These are phyloP conservation scores for Limonius californicus DNA, from an alignment of 1,140 invertebrate genomes.

Conservation along the genomic window DNA sequence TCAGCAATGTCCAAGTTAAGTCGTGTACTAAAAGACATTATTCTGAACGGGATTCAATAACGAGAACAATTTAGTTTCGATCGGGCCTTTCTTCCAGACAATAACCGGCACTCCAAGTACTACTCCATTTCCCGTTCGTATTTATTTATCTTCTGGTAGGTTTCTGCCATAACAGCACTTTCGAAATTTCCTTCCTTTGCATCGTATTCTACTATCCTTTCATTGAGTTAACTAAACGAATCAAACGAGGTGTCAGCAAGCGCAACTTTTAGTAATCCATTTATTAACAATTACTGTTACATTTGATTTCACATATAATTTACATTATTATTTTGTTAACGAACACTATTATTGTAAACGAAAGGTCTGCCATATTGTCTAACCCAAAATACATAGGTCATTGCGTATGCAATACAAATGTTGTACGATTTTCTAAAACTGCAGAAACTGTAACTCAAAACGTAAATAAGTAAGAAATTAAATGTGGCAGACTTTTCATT, in stretches of 20 bases:
- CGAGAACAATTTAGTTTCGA: constrained; percentile 1
- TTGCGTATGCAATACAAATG: no score
- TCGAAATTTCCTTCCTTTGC: no score
- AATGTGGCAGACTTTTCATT: not conserved
- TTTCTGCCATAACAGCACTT: no score
- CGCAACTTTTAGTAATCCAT: not conserved
- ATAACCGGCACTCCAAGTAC: not conserved
- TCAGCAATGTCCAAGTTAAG: not conserved
- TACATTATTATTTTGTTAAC: not conserved
- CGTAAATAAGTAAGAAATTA: not conserved
- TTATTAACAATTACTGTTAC: constrained; percentile 10
- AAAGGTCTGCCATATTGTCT: not conserved
- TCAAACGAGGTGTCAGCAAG: no score
- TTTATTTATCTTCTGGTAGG: constrained; percentile 4
- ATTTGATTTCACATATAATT: constrained; percentile 9
- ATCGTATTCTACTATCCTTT: no score
- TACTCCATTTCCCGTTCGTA: not conserved
- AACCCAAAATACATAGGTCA: no score
- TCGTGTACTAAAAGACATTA: constrained; percentile 3
- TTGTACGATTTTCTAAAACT: no score
- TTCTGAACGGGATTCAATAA: not conserved
- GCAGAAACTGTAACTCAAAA: no score
- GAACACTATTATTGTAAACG: not conserved
- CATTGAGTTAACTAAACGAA: no score
- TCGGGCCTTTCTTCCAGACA: not conserved